Conservation (phyloP, 2,888 invertebrate species). For the Brenthis hecate region DNA sequence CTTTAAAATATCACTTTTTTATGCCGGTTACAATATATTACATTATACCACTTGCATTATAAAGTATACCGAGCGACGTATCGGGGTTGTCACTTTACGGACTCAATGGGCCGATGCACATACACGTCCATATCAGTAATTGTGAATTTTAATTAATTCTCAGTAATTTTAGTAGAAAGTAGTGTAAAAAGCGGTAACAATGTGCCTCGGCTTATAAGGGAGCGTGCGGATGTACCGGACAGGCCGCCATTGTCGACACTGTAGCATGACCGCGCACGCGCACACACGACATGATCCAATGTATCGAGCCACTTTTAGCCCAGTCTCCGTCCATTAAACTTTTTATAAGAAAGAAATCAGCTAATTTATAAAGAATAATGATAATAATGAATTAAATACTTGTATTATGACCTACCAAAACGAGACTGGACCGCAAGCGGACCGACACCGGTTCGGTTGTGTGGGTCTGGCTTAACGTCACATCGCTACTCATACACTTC, state of each 20-base stretch:
- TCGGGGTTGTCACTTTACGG: conserved; percentile 19
- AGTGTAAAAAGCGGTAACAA: neutral
- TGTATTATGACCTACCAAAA: neutral
- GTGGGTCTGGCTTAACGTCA: conserved; percentile 38
- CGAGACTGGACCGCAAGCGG: neutral
- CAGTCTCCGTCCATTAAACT: neutral
- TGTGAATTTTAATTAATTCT: conserved; percentile 4
- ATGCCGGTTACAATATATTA: no score
- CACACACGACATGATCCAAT: conserved; percentile 48
- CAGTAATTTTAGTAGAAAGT: conserved; percentile 11
- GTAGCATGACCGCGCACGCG: conserved; percentile 38
- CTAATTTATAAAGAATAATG: no score
- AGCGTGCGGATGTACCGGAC: conserved; percentile 31
- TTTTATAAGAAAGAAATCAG: no score
- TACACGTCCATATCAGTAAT: neutral
- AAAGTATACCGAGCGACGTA: conserved; percentile 9
- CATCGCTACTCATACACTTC: conserved; percentile 52
- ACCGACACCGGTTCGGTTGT: neutral
- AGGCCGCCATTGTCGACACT: conserved; percentile 25
- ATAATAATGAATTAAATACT: no score
- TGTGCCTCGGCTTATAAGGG: conserved; percentile 29
- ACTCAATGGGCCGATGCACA: conserved; percentile 21
- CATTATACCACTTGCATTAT: neutral
- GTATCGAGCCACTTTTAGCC: conserved; percentile 32
- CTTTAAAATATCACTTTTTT: conserved; percentile 1